Evolutionary conservation across 1,140 invertebrate genomes (phyloP).

Genomic region (Paraescarpia echinospica): DNA sequence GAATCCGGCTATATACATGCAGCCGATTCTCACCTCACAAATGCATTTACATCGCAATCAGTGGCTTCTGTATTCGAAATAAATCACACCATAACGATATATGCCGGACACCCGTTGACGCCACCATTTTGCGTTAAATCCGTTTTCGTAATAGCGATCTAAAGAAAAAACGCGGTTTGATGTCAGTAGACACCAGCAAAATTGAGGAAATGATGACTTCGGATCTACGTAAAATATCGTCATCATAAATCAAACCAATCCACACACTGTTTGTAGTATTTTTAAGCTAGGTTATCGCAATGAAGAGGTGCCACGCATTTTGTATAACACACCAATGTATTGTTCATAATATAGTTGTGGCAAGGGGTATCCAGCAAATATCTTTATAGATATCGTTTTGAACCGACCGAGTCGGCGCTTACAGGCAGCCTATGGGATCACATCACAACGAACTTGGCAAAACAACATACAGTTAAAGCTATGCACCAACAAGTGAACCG

Average conservation of each 20-base stretch:
- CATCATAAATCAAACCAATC: background rate
- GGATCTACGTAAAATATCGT: background rate
- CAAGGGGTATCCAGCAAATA: background rate
- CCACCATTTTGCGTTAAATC: too few relatives aligned
- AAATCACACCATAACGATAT: background rate
- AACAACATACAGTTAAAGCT: constrained; percentile 6
- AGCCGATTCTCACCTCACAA: background rate
- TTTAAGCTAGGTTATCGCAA: background rate
- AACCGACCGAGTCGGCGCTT: background rate
- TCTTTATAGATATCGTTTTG: background rate
- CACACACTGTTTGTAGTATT: background rate
- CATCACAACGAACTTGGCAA: background rate
- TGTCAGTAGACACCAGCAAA: background rate
- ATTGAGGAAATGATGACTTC: background rate
- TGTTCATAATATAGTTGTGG: background rate
- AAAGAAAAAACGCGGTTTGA: too few relatives aligned
- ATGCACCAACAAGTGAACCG: background rate
- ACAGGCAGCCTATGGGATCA: background rate
- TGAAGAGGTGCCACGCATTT: too few relatives aligned
- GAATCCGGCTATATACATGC: background rate
- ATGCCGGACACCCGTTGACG: background rate
- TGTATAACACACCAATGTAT: too few relatives aligned
- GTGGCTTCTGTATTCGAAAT: background rate
- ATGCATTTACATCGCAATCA: background rate
- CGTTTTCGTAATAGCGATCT: too few relatives aligned